These are phyloP conservation scores for Tachystola acroxantha DNA, from an alignment of 2,888 invertebrate species.

Conservation along the genomic window DNA sequence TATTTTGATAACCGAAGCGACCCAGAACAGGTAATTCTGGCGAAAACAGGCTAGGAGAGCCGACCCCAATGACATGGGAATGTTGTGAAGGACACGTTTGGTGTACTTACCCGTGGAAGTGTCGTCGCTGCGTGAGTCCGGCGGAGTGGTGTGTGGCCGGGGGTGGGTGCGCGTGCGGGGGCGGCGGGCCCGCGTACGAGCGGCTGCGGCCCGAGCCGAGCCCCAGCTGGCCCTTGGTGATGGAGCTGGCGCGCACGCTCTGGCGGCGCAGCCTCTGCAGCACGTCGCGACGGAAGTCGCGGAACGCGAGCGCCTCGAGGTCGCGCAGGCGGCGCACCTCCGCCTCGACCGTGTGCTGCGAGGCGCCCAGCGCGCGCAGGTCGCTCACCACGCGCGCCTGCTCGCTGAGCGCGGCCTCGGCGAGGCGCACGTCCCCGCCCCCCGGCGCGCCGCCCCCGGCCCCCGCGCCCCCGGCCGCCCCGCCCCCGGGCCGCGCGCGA, in stretches of 20 bases:
- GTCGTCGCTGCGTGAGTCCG: too few species aligned
- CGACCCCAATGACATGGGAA: too few species aligned
- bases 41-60: too few species aligned
- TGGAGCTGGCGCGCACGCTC: conserved; percentile 87
- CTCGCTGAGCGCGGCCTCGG: conserved; percentile 98
- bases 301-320: conserved; percentile 94
- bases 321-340: conserved; percentile 95
- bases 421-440: conserved; percentile 88
- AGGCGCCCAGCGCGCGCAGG: conserved; percentile 91
- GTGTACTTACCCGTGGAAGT: too few species aligned
- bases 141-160: not conserved
- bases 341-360: conserved; percentile 92
- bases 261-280: conserved; percentile 92
- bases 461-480: conserved; percentile 56
- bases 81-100: too few species aligned
- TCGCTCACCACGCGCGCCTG: conserved; percentile 97
- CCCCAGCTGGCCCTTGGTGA: conserved; percentile 87
- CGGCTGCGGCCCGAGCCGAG: conserved; percentile 85
- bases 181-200: conserved; percentile 86
- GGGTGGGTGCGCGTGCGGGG: too few species aligned
- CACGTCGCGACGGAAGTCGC: conserved; percentile 96
- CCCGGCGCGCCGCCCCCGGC: not conserved
- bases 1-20: too few species aligned
- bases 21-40: too few species aligned
- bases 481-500: not conserved